Conservation (phyloP, 2,888 invertebrate genomes). For the Stegophylla sp. region DNA sequence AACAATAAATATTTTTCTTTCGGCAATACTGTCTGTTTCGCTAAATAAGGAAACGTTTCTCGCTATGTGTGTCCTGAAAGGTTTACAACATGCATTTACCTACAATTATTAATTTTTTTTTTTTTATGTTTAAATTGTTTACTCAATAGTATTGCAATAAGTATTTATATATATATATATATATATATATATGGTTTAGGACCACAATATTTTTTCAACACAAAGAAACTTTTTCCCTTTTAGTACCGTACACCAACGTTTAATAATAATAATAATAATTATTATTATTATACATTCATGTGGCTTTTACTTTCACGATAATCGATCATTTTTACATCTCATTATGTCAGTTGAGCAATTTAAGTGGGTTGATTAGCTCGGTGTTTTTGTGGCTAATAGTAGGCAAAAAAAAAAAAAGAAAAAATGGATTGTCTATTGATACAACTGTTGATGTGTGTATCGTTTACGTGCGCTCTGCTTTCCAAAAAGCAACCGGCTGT, state of each 20-base stretch:
- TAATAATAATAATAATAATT: neutral
- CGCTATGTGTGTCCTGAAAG: neutral
- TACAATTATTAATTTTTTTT: neutral
- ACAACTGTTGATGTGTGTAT: conserved; percentile 11
- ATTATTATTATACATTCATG: neutral
- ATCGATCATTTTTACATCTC: conserved; percentile 48
- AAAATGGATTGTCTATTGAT: conserved; percentile 37
- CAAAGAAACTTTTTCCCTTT: conserved; percentile 9
- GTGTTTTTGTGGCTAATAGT: conserved; percentile 1
- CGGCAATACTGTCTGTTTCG: conserved; percentile 3
- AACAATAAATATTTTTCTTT: conserved; percentile 39
- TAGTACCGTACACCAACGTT: conserved; percentile 7
- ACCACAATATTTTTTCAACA: conserved; percentile 31
- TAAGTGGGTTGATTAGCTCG: conserved; percentile 6
- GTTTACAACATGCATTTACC: conserved; percentile 20
- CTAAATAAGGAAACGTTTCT: conserved; percentile 46
- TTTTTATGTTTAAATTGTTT: conserved; percentile 14
- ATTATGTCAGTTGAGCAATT: conserved; percentile 23
- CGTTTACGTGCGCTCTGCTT: conserved; percentile 48
- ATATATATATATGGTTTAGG: conserved; percentile 12
- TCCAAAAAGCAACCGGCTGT: conserved; percentile 43
- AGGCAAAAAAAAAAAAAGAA: neutral
- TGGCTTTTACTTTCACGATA: conserved; percentile 51
- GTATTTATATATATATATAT: too few relatives aligned
- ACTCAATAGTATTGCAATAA: neutral